Evolutionary conservation across 2,888 invertebrate species (phyloP).

Genomic region (Hydroisotoma schaefferi): DNA sequence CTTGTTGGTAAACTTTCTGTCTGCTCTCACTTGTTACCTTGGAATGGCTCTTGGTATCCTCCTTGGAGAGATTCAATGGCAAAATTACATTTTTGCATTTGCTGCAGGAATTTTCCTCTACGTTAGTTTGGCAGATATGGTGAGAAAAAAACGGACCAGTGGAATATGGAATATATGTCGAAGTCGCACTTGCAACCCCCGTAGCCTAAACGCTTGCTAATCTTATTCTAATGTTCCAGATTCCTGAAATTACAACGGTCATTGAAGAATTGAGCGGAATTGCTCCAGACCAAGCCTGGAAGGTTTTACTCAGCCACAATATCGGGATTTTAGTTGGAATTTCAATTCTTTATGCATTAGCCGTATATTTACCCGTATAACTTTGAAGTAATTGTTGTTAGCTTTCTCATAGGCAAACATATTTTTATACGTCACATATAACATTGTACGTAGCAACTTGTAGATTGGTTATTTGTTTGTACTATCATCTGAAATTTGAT

Average conservation of each 20-base stretch:
- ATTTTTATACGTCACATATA: no score
- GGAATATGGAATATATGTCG: no score
- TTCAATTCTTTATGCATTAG: conserved; percentile 52
- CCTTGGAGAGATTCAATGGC: conserved; percentile 55
- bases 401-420: no score
- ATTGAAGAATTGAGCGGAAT: conserved; percentile 46
- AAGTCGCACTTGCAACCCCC: no score
- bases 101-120: conserved; percentile 63
- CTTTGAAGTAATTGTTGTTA: no score
- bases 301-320: conserved; percentile 54
- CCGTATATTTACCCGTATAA: no score
- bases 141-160: no score
- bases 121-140: conserved; percentile 61
- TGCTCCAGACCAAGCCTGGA: conserved; percentile 49
- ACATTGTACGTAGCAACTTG: no score
- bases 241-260: conserved; percentile 46
- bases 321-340: conserved; percentile 54
- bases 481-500: no score
- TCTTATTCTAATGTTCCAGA: no score
- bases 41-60: conserved; percentile 59
- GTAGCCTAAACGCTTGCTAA: no score
- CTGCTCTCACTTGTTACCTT: conserved; percentile 58
- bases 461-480: no score
- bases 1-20: conserved; percentile 59
- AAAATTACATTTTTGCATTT: conserved; percentile 58